These are phyloP conservation scores for Nemurella pictetii DNA, from an alignment of 2,888 invertebrate species.

Conservation along the genomic window DNA sequence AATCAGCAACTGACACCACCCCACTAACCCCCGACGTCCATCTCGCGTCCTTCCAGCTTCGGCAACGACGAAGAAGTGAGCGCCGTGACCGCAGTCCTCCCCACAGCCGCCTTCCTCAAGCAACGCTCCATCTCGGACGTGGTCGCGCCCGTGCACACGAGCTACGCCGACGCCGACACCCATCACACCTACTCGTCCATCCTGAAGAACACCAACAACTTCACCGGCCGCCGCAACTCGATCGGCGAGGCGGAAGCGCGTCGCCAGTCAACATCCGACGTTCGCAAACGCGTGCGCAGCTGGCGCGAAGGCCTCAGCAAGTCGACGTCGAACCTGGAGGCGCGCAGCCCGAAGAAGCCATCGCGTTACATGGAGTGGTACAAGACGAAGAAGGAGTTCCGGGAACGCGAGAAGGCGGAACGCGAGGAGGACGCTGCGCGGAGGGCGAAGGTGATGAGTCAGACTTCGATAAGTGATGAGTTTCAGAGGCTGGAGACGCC, in stretches of 20 bases:
- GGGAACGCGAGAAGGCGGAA: slow-evolving; percentile 54
- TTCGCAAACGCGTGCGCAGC: background rate
- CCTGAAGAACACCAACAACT: background rate
- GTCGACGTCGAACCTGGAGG: slow-evolving; percentile 29
- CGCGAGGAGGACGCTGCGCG: slow-evolving; percentile 49
- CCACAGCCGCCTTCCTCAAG: background rate
- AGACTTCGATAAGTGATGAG: slow-evolving; percentile 55
- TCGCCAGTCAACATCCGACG: slow-evolving; percentile 18
- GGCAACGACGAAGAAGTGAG: background rate
- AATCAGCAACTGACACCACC: too few species aligned
- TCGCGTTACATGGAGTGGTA: slow-evolving; percentile 81
- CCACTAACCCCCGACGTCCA: too few species aligned
- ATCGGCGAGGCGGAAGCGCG: slow-evolving; percentile 1
- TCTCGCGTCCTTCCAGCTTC: too few species aligned
- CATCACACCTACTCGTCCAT: background rate
- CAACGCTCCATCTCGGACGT: background rate
- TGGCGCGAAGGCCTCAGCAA: background rate
- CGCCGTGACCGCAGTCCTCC: background rate
- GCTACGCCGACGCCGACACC: background rate
- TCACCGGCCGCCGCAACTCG: background rate
- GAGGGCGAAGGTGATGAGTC: slow-evolving; percentile 53
- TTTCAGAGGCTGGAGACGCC: slow-evolving; percentile 58
- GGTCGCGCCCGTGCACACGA: background rate
- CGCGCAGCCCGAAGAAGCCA: slow-evolving; percentile 43
- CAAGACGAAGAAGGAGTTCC: slow-evolving; percentile 60